phyloP scores from a whole-genome alignment of 1,140 invertebrate species.

The Microplitis mediator region DNA sequence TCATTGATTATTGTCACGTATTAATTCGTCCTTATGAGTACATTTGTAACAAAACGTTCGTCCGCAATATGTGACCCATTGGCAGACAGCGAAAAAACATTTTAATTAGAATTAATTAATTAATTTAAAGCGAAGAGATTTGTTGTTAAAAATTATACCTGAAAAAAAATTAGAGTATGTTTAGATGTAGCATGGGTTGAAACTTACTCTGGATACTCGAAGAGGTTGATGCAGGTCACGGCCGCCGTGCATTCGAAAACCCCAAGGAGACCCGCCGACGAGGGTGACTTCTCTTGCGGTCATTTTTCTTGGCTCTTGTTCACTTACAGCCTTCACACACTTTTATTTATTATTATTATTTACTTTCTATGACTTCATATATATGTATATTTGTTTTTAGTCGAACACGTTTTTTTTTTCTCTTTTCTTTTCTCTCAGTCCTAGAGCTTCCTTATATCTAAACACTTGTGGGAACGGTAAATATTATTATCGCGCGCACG shows the following conservation, averaged over 20 bases:
- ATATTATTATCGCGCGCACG: conserved; percentile 14
- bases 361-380: neutral
- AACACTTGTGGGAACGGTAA: neutral
- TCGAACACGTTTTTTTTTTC: neutral
- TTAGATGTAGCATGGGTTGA: conserved; percentile 5
- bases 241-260: conserved; percentile 86
- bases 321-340: neutral
- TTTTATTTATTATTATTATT: conserved; percentile 1
- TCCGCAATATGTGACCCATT: neutral
- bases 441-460: neutral
- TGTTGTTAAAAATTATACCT: no score
- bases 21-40: conserved; percentile 18
- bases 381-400: neutral
- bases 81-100: no score
- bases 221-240: conserved; percentile 75
- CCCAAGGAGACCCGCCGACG: conserved; percentile 85
- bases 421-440: neutral
- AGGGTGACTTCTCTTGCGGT: conserved; percentile 74
- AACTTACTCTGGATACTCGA: conserved; percentile 79
- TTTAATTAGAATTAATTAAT: no score
- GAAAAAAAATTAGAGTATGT: neutral
- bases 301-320: conserved; percentile 57
- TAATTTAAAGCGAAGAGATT: no score
- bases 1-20: conserved; percentile 28
- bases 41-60: neutral